Base-by-base conservation (phyloP, 2,888 invertebrate genomes). In the Tiphia femorata region DNA sequence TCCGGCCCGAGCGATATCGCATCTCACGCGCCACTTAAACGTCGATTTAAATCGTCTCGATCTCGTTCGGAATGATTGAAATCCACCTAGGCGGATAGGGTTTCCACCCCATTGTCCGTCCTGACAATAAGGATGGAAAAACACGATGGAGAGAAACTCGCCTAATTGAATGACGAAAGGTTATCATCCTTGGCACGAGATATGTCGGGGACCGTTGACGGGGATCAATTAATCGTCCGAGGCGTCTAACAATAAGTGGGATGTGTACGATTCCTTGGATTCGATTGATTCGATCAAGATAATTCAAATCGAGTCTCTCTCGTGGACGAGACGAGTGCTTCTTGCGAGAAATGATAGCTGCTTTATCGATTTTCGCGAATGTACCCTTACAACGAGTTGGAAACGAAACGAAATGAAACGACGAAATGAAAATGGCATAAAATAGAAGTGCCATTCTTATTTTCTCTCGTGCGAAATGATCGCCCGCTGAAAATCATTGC, bases 381-480 rank as follows among this genome's bases (percentile, higher is more conserved):
- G n/a, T n/a, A n/a, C n/a, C n/a, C n/a, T n/a, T n/a, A n/a, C n/a
- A n/a, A n/a, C 12, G 33, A 33, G 4, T n/a, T 8, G 30, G 10
- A 3, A 10, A 30, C 30, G 12, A 30, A n/a, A 30, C 5, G 10
- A 12, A 33, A 14, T 7, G 33, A n/a, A 3, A 6, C 12, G 14
- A 33, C 14, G 12, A 33, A 3, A 14, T 33, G 33, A 33, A 33
- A 12, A 33, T 33, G 48, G 48, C 37, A 55, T 50, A 56, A 64
- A 67, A 53, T 62, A 59, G 58, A 57, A 70, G 62, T 52, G 55
- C 52, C 50, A 64, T 68, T 64, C 55, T 50, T 49, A n/a, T n/a
- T n/a, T n/a, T n/a, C n/a, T n/a, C n/a, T n/a, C n/a, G n/a, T n/a
- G n/a, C n/a, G n/a, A n/a, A n/a, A n/a, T n/a, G n/a, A n/a, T n/a